These are phyloP conservation scores for Pharmacophagus antenor DNA, from an alignment of 2,888 invertebrate species.

Conservation along the genomic window DNA sequence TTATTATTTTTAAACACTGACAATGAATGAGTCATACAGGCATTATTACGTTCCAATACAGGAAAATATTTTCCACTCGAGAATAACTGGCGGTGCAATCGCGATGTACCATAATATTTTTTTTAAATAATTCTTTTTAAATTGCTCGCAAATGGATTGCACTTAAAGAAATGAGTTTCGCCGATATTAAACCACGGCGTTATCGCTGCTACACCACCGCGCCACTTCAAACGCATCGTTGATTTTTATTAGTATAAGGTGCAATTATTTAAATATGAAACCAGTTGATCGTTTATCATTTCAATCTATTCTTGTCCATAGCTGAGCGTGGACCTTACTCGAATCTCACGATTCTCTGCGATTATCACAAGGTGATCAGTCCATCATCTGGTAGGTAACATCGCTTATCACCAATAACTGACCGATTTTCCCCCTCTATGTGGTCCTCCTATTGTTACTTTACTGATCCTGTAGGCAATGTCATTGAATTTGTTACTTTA, in stretches of 20 bases:
- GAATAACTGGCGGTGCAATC: not conserved
- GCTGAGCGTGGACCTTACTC: too few relatives aligned
- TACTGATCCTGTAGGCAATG: too few relatives aligned
- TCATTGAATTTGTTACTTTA: too few relatives aligned
- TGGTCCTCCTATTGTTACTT: too few relatives aligned
- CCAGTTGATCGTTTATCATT: not conserved
- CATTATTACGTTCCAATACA: not conserved
- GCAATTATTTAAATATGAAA: not conserved
- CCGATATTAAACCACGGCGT: constrained; percentile 3
- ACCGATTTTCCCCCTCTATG: too few relatives aligned
- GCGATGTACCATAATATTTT: too few relatives aligned
- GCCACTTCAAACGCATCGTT: not conserved
- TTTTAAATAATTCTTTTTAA: not conserved
- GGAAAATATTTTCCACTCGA: not conserved
- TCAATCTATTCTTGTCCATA: not conserved
- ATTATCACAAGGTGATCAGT: too few relatives aligned
- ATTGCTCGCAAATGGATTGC: constrained; percentile 5
- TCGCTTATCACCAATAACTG: too few relatives aligned
- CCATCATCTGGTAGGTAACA: too few relatives aligned
- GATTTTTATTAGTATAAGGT: not conserved
- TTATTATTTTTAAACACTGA: too few relatives aligned
- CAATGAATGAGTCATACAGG: too few relatives aligned
- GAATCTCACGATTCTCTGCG: too few relatives aligned
- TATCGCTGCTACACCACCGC: not conserved
- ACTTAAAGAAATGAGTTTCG: constrained; percentile 22